Conservation (phyloP, 2,113 vertebrate genomes). For the Xyrauchen texanus region DNA sequence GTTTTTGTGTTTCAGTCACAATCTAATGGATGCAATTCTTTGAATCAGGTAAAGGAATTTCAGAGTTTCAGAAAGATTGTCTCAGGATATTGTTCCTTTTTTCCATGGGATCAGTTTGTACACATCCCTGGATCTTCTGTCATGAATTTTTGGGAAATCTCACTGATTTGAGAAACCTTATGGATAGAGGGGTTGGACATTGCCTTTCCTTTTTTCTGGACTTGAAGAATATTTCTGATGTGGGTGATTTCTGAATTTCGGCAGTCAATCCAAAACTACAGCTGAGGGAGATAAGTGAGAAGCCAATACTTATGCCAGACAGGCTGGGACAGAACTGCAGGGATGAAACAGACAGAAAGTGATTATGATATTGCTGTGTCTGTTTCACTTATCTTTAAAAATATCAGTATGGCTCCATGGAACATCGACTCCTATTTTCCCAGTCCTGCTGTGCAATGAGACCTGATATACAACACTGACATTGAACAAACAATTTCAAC, state of each 20-base stretch:
- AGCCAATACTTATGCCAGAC: background rate
- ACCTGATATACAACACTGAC: slow-evolving; percentile 43
- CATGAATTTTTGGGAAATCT: background rate
- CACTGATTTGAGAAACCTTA: too few species aligned
- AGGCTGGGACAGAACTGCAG: background rate
- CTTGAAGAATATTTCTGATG: background rate
- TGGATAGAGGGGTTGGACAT: background rate
- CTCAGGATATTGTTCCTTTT: slow-evolving; percentile 18
- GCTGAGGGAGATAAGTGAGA: background rate
- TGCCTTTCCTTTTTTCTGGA: slow-evolving; percentile 4
- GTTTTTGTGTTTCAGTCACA: background rate
- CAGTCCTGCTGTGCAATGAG: slow-evolving; percentile 16
- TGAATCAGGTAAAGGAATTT: slow-evolving; percentile 33
- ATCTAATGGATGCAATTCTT: slow-evolving; percentile 48
- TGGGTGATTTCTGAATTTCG: background rate
- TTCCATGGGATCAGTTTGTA: slow-evolving; percentile 1
- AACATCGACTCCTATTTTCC: slow-evolving; percentile 38
- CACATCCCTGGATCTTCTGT: background rate
- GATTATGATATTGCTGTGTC: slow-evolving; percentile 9
- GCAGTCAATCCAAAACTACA: slow-evolving; percentile 1
- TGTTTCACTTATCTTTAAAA: slow-evolving; percentile 23
- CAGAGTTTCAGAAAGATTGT: background rate
- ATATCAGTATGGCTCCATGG: slow-evolving; percentile 49
- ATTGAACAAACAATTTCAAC: too few species aligned
- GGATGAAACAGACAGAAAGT: background rate